Percentiles rank a stretch among this genome's conserved stretches.
Evolutionary conservation across 2,888 invertebrate species (phyloP).

Genomic region (Agrotis segetum): DNA sequence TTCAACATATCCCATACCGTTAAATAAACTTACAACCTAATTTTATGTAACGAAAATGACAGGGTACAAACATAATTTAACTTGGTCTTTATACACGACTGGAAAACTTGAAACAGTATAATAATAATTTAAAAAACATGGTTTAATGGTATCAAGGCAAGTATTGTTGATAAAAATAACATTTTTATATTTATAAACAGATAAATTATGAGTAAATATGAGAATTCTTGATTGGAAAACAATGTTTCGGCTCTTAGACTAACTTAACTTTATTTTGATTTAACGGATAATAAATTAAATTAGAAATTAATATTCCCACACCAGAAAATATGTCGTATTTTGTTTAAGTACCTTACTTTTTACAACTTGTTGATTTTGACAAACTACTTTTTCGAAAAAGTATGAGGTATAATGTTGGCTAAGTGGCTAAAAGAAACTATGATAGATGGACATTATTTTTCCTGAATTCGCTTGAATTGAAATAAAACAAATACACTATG

Average conservation of each 20-base stretch:
- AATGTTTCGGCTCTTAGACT: conserved; percentile 36
- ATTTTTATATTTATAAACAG: conserved; percentile 19
- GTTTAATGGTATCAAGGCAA: conserved; percentile 46
- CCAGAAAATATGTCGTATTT: conserved; percentile 32
- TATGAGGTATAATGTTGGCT: conserved; percentile 34
- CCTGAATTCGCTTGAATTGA: background rate
- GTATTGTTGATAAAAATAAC: conserved; percentile 38
- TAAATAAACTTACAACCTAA: conserved; percentile 60
- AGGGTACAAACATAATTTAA: conserved; percentile 19
- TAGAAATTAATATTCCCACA: conserved; percentile 59
- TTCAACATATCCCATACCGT: conserved; percentile 68
- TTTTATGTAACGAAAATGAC: conserved; percentile 47
- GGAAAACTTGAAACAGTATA: conserved; percentile 26
- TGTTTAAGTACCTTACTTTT: conserved; percentile 51
- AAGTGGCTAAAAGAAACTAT: conserved; percentile 16
- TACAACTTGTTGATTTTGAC: conserved; percentile 33
- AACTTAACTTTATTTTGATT: conserved; percentile 42
- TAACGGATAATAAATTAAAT: conserved; percentile 35
- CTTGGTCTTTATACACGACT: conserved; percentile 39
- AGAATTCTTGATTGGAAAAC: conserved; percentile 37
- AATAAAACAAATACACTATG: background rate
- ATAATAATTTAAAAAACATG: conserved; percentile 7
- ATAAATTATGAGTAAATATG: conserved; percentile 32
- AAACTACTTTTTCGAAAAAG: conserved; percentile 38
- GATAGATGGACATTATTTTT: background rate